A percentile compares a stretch with the other conserved stretches of the same genome.
Conservation (phyloP, 1,140 invertebrate species). For the Megalopta genalis region DNA sequence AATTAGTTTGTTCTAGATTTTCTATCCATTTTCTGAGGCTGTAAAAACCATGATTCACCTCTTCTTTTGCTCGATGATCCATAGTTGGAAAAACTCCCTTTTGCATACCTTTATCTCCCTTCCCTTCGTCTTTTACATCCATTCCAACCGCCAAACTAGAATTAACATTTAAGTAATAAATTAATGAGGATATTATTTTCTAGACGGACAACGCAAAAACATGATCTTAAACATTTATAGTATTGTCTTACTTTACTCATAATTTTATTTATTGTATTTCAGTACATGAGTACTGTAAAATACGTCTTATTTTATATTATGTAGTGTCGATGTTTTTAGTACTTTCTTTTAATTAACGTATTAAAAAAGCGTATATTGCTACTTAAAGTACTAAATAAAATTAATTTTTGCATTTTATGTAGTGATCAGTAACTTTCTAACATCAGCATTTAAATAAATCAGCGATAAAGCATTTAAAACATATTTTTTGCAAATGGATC, state of each 20-base stretch:
- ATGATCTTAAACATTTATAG: slow-evolving; percentile 27
- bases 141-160: neutral
- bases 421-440: slow-evolving; percentile 13
- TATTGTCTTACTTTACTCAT: slow-evolving; percentile 10
- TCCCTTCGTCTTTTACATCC: too few species aligned
- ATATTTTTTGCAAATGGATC: neutral
- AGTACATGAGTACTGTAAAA: slow-evolving; percentile 23
- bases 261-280: slow-evolving; percentile 30
- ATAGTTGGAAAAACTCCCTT: too few species aligned
- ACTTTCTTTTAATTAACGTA: slow-evolving; percentile 10
- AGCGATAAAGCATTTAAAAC: neutral
- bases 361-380: slow-evolving; percentile 41
- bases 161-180: slow-evolving; percentile 24
- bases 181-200: slow-evolving; percentile 15
- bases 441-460: neutral
- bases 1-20: too few species aligned
- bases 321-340: slow-evolving; percentile 13
- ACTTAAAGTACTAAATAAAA: slow-evolving; percentile 42
- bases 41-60: too few species aligned
- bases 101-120: too few species aligned
- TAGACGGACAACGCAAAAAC: neutral
- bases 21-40: too few species aligned
- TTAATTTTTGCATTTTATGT: slow-evolving; percentile 44
- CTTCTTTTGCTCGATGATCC: too few species aligned
- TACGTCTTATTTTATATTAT: slow-evolving; percentile 27